Evolutionary conservation across 2,113 vertebrate species (phyloP), one percentile per base, ranked within the genome.

Genomic region (Coptodon rendalli): DNA sequence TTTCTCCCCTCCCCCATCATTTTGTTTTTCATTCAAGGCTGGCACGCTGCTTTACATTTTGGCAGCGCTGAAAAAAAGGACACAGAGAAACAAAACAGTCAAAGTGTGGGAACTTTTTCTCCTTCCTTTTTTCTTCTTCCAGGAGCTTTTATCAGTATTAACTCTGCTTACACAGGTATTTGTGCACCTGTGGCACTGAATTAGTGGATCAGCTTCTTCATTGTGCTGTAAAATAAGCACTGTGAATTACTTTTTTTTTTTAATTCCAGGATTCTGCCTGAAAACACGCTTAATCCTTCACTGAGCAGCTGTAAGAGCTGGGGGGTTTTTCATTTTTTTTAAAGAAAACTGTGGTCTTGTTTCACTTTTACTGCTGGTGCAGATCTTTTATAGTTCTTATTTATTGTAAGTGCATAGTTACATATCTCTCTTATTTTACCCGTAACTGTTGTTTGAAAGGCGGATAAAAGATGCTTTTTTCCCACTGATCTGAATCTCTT

Each of bases 71-170:
- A 95, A 87, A 93, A 92, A 93, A 93, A 93, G 91, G 80, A 93
- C 48, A 93, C 89, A 92, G 91, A 96, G 94, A 95, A 96, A 94
- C 90, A 95, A 95, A 96, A 89, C 91, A 73, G 91, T 90, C 93
- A 90, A 92, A 96, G 95, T 97, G 96, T 96, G 96, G 96, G 96
- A 97, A 97, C 95, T 83, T 94, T 94, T 95, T 86, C 57, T 81
- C 54, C 53, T 92, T 94, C 92, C 81, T 95, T 95, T 95, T 91
- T 94, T 95, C 91, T 93, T 87, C 86, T 91, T 94, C 89, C 90
- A 91, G 84, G 91, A 92, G 93, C 94, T 95, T 95, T 96, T 95
- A 95, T 94, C 93, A 94, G 91, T 86, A 90, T 96, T 96, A 96
- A 94, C 95, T 92, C 92, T 94, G 93, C 94, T 94, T 92, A 92